Base-by-base conservation (phyloP, 1,140 invertebrate species). In the Idris sp. region DNA sequence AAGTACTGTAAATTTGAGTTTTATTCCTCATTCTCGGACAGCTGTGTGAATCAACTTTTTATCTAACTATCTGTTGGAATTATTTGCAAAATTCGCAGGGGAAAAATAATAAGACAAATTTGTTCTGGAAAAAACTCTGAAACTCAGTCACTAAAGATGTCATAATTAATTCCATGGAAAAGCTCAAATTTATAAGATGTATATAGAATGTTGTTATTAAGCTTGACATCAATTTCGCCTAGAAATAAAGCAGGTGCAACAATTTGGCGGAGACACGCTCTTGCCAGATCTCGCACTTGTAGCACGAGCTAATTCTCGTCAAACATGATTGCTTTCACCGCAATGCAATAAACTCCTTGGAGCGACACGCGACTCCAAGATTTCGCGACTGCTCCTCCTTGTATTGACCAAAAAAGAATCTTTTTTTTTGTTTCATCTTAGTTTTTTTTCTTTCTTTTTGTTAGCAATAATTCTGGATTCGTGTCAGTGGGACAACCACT, bases 281-380 rank as follows among this genome's bases (percentile, higher is more conserved):
- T 40, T 48, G 56, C 25, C 25, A 48, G 56, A 49, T 48, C 62
- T 67, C 51, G 62, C 40, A 36, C 53, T 59, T 58, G 54, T 69
- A 59, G 38, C 65, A 58, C 44, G 36, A 71, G 67, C 31, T 61
- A 71, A 61, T 61, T 71, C 56, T 59, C 54, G 54, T 59, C 65
- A 53, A 61, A 61, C 65, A 58, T 53, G 65, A 69, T 69, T 61
- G 65, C 65, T 69, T 69, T 69, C 65, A 59, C 65, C 54, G 48
- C 65, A 40, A 35, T 35, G 44, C 65, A 59, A 68, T 51, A 59
- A 67, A 68, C 51, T 68, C 51, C 64, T 58, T 28, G 41, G 28
- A 58, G 53, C 64, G 53, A 68, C 64, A 67, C 62, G 62, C 62
- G 62, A 67, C 62, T 53, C n/a, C n/a, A 19, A 1, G 31, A 67